These are phyloP conservation scores for Augochlora pura DNA, from an alignment of 1,140 invertebrate genomes.

Conservation along the genomic window DNA sequence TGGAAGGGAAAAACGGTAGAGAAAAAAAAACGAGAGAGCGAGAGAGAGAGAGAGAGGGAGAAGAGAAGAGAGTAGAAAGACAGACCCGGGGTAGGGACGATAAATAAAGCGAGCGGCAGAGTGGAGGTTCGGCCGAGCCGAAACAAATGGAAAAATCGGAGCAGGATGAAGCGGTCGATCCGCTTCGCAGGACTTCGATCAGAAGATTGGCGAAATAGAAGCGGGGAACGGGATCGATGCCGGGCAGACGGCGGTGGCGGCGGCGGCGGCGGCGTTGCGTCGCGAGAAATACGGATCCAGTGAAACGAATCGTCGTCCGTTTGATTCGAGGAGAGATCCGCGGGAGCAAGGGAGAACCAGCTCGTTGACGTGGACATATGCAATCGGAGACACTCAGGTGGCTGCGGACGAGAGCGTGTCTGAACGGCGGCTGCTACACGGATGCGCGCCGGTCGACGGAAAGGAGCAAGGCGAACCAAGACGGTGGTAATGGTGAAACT, in stretches of 20 bases:
- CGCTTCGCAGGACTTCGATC: conserved; percentile 13
- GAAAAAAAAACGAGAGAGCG: not conserved
- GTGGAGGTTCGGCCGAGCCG: not conserved
- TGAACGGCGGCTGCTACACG: conserved; percentile 49
- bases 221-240: not conserved
- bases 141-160: not conserved
- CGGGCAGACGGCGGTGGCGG: too few species aligned
- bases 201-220: conserved; percentile 1
- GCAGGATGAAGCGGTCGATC: conserved; percentile 3
- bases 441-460: conserved; percentile 52
- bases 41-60: not conserved
- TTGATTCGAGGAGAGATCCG: conserved; percentile 6
- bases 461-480: conserved; percentile 60
- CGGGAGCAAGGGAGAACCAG: not conserved
- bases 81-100: not conserved
- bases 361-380: conserved; percentile 26
- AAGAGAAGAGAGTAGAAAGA: not conserved
- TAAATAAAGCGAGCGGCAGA: not conserved
- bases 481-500: conserved; percentile 71
- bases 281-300: not conserved
- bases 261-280: too few species aligned
- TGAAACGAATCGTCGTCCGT: not conserved
- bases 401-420: conserved; percentile 13
- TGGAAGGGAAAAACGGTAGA: not conserved
- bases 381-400: conserved; percentile 40